Percentiles rank a stretch among this genome's conserved stretches.
These are phyloP conservation scores for Poliocrania exsul DNA, from an alignment of 2,797 vertebrate genomes.

Conservation along the genomic window DNA sequence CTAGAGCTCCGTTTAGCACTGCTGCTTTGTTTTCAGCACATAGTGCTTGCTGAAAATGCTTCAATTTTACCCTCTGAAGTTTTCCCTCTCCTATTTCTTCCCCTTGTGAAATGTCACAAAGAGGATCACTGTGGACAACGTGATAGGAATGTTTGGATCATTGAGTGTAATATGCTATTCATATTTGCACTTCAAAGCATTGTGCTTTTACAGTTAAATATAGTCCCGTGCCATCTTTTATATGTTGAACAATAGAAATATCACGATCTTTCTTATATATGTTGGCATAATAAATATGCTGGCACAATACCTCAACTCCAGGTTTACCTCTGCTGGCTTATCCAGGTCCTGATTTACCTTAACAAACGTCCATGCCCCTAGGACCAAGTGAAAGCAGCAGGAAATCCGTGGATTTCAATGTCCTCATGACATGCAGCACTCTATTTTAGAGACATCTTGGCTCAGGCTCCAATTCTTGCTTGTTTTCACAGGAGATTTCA, in stretches of 20 bases:
- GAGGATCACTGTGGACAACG: constrained; percentile 10
- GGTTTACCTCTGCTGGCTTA: neutral
- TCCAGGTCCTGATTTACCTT: neutral
- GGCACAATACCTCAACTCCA: neutral
- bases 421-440: neutral
- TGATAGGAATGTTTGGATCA: neutral
- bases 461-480: neutral
- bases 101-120: neutral
- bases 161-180: neutral
- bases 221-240: neutral
- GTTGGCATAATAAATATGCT: neutral
- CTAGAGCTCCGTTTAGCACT: neutral
- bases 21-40: neutral
- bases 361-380: neutral
- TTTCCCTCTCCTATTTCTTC: neutral
- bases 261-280: neutral
- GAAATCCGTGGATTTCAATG: neutral
- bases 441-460: neutral
- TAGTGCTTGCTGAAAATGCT: neutral
- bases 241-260: neutral
- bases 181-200: constrained; percentile 20
- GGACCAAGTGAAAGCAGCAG: neutral
- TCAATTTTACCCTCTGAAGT: neutral
- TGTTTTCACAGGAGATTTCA: constrained; percentile 42
- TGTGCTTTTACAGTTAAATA: neutral